Evolutionary conservation across 2,113 vertebrate genomes (phyloP), one percentile per base, ranked within the genome.

Genomic region (Sylvilagus bachmani): DNA sequence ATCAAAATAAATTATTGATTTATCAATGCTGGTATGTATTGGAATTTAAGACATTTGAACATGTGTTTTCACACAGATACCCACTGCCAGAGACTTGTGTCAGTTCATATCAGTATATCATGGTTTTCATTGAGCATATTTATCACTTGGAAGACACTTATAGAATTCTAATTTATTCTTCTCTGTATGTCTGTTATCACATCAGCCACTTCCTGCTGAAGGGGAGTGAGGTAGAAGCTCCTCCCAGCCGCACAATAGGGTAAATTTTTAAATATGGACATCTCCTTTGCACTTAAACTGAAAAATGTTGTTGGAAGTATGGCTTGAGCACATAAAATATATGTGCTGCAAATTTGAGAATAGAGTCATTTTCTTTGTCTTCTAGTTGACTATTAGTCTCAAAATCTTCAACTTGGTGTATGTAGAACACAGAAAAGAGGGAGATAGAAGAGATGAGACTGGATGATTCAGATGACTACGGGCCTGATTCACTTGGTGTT

Each of bases 161-260:
- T 16, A 70, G 61, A 95, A 55, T 94, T 93, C n/a, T 70, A 2
- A 85, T 90, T 77, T 44, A 61, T 73, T 67, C 17, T 93, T 81
- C 64, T 82, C 38, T 61, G 24, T 22, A 21, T 83, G 29, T 89
- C 64, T 78, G 95, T 61, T 31, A 87, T 83, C n/a, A 85, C 36
- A 75, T 89, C 51, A 29, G 3, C 85, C 17, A 64, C n/a, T 94
- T 78, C 31, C 14, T 89, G 12, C 6, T 70, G 51, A 86, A 74
- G 55, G 49, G 91, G 95, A 29, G 16, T 93, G 95, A 29, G 16
- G 12, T 69, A 31, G 61, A 85, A 38, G 10, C 67, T 74, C 61
- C 69, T 88, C 62, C 81, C 36, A 82, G 3, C 44, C 12, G n/a
- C 36, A 85, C 31, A 81, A 16, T 61, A 70, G 85, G 91, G 64